Base-by-base conservation (phyloP, 2,113 vertebrate genomes). In the Pedionomus torquatus region DNA sequence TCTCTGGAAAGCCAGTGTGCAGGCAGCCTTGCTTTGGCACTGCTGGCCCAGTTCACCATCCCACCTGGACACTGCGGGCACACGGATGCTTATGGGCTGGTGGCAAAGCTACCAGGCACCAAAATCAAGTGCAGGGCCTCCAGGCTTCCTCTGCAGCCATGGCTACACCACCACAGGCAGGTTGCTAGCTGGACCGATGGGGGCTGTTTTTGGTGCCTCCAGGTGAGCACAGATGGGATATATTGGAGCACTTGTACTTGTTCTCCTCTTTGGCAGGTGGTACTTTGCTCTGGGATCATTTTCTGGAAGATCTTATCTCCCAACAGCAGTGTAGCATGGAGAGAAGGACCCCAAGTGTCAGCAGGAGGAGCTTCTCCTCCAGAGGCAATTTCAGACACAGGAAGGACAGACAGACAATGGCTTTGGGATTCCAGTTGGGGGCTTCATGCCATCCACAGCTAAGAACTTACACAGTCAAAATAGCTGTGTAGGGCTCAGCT, bases 1-100 rank as follows among this genome's bases (percentile, higher is more conserved):
- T 23, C 79, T 16, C 23, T 31, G 30, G 26, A 58, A 14, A 65
- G 19, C 5, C 0, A 0, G 3, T 4, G 9, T 57, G 31, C 76
- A 46, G 55, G 7, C 28, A 63, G 18, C 9, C 1, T 58, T 14
- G 11, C 18, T 33, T n/a, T 46, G 77, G n/a, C 49, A 8, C 76
- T 19, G 75, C 9, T 66, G 64, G 11, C 72, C 58, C 28, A 2
- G 13, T 14, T 65, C 28, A 44, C 57, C 37, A 33, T 72, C 58
- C 41, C 55, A 17, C 6, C 2, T 3, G 17, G 54, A 15, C 7
- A 2, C 0, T 9, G 77, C 58, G 31, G 39, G n/a, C 23, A 18
- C 39, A 23, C 26, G 5, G 13, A 6, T 20, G 60, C 20, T 49
- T 44, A 43, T 60, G 52, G 37, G 39, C 28, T 54, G 55, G 18